phyloP scores from a whole-genome alignment of 2,797 vertebrate species.

The Karalla daura region DNA sequence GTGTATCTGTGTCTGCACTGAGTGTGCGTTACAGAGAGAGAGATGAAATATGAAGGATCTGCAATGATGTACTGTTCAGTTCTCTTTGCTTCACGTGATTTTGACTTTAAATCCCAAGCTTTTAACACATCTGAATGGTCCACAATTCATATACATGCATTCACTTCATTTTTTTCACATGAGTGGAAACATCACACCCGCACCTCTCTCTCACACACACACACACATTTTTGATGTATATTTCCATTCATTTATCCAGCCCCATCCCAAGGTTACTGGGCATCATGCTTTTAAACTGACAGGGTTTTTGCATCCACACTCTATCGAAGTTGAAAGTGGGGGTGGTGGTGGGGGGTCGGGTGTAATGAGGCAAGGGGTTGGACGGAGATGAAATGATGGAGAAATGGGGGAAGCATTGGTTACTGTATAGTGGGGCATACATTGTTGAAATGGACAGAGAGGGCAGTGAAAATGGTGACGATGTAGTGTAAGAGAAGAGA shows the following conservation, averaged over 20 bases:
- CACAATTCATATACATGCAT: slow-evolving; percentile 12
- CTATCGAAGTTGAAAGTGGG: slow-evolving; percentile 23
- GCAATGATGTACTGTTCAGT: slow-evolving; percentile 35
- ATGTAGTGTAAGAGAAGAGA: not conserved
- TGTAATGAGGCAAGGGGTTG: not conserved
- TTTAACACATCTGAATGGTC: slow-evolving; percentile 57
- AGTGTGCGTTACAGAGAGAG: too few relatives aligned
- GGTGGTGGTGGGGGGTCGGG: not conserved
- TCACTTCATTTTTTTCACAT: slow-evolving; percentile 11
- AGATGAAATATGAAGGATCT: too few relatives aligned
- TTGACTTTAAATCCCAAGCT: slow-evolving; percentile 56
- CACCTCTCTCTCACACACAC: slow-evolving; percentile 5
- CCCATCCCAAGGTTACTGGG: slow-evolving; percentile 48
- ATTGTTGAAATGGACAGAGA: not conserved
- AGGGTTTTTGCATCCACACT: slow-evolving; percentile 68
- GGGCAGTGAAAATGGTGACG: not conserved
- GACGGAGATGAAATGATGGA: slow-evolving; percentile 11
- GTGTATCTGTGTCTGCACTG: too few relatives aligned
- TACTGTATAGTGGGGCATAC: not conserved
- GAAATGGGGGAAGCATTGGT: not conserved
- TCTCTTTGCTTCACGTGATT: slow-evolving; percentile 22
- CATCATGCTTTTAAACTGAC: slow-evolving; percentile 76
- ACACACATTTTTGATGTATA: slow-evolving; percentile 32
- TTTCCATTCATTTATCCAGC: slow-evolving; percentile 48
- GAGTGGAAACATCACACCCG: slow-evolving; percentile 1